These are phyloP conservation scores for Uloborus diversus DNA, from an alignment of 1,140 invertebrate genomes.

Conservation along the genomic window DNA sequence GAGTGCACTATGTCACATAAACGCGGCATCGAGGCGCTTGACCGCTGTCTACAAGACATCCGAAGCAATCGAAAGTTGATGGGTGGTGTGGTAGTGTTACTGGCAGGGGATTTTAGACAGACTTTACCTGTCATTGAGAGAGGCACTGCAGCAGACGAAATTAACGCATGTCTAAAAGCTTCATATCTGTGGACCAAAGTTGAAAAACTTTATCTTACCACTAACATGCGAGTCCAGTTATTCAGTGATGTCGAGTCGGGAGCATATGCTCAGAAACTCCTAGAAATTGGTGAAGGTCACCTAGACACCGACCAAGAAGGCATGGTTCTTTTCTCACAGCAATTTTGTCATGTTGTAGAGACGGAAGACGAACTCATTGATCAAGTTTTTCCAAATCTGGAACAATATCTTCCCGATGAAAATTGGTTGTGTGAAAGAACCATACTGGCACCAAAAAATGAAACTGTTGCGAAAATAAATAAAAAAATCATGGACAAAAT, in stretches of 20 bases:
- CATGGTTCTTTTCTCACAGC: too few species aligned
- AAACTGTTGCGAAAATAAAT: neutral
- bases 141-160: slow-evolving; percentile 62
- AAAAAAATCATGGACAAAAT: neutral
- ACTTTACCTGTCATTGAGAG: slow-evolving; percentile 64
- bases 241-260: too few species aligned
- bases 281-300: too few species aligned
- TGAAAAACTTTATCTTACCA: slow-evolving; percentile 22
- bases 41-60: slow-evolving; percentile 63
- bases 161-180: slow-evolving; percentile 63
- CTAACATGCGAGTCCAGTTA: slow-evolving; percentile 55
- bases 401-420: neutral
- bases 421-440: neutral
- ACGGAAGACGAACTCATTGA: too few species aligned
- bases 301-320: neutral
- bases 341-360: too few species aligned
- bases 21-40: slow-evolving; percentile 62
- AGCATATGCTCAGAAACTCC: too few species aligned
- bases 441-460: neutral
- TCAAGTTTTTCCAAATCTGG: too few species aligned
- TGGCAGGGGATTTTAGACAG: slow-evolving; percentile 66
- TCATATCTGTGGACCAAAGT: slow-evolving; percentile 57
- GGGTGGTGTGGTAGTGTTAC: slow-evolving; percentile 61
- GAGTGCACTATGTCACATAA: neutral
- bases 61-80: slow-evolving; percentile 25